Evolutionary conservation across 2,113 vertebrate species (phyloP).

Genomic region (Corythoichthys haematopterus): DNA sequence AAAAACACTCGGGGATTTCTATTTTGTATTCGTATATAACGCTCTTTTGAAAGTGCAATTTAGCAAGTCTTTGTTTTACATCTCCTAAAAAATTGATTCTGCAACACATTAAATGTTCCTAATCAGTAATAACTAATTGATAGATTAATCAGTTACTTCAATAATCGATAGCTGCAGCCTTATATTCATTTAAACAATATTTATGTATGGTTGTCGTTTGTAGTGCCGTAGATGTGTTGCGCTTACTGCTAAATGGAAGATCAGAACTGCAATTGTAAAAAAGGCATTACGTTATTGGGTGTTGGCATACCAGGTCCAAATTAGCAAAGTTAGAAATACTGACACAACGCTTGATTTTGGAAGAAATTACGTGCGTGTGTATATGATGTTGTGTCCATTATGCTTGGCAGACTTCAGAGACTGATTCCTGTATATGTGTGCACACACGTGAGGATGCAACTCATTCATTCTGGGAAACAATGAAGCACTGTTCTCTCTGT

Average conservation of each 20-base stretch:
- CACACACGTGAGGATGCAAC: conserved; percentile 45
- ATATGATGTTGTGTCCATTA: neutral
- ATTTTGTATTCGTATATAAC: too few species aligned
- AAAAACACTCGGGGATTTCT: too few species aligned
- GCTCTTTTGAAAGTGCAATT: too few species aligned
- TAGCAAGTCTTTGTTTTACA: too few species aligned
- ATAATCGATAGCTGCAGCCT: too few species aligned
- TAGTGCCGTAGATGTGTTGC: too few species aligned
- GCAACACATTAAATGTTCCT: too few species aligned
- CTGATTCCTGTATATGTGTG: conserved; percentile 32
- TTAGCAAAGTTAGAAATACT: neutral
- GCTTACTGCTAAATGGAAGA: neutral
- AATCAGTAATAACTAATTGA: too few species aligned
- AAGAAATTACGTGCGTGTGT: neutral
- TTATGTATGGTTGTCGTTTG: too few species aligned
- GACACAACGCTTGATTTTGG: neutral
- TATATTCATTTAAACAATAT: too few species aligned
- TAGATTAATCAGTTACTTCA: too few species aligned
- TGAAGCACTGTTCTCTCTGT: conserved; percentile 60
- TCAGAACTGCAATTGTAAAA: neutral
- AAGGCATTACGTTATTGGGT: neutral
- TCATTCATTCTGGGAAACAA: conserved; percentile 66
- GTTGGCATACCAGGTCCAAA: neutral
- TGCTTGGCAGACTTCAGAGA: conserved; percentile 34
- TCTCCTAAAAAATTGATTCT: too few species aligned